phyloP scores from a whole-genome alignment of 2,113 vertebrate genomes.

The Dendrocopos noguchii region DNA sequence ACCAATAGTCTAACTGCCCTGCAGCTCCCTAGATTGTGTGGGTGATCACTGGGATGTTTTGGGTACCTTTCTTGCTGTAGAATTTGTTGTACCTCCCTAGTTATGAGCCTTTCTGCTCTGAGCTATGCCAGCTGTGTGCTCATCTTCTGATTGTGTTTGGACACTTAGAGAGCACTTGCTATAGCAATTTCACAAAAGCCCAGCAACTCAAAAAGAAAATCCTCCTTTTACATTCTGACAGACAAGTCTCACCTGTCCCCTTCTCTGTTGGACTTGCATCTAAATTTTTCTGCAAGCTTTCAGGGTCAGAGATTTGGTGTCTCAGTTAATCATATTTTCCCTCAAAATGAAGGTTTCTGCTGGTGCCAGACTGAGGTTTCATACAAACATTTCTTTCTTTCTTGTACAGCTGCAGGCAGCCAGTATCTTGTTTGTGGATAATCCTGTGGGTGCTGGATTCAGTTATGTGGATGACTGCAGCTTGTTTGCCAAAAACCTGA shows the following conservation, averaged over 20 bases:
- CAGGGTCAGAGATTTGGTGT: background rate
- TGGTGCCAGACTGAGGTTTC: background rate
- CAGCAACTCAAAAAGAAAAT: background rate
- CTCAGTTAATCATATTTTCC: background rate
- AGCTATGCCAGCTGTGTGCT: background rate
- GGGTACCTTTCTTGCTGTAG: background rate
- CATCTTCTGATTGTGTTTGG: background rate
- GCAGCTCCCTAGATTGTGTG: fast-evolving
- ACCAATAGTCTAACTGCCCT: background rate
- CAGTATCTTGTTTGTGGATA: conserved; percentile 94
- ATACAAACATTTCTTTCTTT: background rate
- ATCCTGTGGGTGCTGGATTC: conserved; percentile 94
- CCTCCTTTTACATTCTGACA: background rate
- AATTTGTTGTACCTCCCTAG: background rate
- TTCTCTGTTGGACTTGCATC: background rate
- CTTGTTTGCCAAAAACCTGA: conserved; percentile 84
- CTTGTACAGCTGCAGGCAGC: conserved; percentile 82
- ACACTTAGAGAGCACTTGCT: background rate
- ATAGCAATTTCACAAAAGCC: background rate
- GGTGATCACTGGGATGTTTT: background rate
- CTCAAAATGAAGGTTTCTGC: background rate
- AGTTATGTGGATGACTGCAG: conserved; percentile 83
- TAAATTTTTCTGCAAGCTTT: background rate
- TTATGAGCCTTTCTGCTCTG: background rate
- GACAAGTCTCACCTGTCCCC: background rate